A percentile compares a stretch with the other conserved stretches of the same genome.
These are phyloP conservation scores for Crotophaga sulcirostris DNA, from an alignment of 2,113 vertebrate species.

Conservation along the genomic window DNA sequence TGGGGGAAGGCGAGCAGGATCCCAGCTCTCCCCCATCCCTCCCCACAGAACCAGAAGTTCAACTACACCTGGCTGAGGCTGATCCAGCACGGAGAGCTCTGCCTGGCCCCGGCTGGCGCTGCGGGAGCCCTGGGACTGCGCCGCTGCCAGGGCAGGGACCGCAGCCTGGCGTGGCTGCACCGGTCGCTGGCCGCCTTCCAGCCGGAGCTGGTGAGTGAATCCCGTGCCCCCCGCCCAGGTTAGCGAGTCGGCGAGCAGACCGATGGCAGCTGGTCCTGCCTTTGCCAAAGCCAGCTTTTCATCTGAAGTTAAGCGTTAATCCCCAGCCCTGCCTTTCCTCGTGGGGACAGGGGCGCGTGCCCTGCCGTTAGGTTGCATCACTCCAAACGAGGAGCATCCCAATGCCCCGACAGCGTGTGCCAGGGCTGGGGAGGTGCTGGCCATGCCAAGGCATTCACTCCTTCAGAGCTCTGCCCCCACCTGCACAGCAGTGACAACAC, in stretches of 20 bases:
- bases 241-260: accelerated
- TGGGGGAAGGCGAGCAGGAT: accelerated
- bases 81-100: slow-evolving; percentile 81
- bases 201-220: slow-evolving; percentile 74
- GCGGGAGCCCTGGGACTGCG: slow-evolving; percentile 50
- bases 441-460: accelerated
- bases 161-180: slow-evolving; percentile 83
- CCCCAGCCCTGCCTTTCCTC: accelerated
- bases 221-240: background rate
- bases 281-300: background rate
- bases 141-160: slow-evolving; percentile 74
- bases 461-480: background rate
- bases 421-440: accelerated
- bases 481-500: accelerated
- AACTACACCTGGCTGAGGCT: slow-evolving; percentile 93
- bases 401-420: accelerated
- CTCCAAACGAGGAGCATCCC: accelerated
- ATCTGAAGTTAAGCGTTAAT: accelerated
- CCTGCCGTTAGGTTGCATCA: accelerated
- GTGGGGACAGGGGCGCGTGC: accelerated
- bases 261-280: accelerated
- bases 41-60: slow-evolving; percentile 85
- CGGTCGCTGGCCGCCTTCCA: slow-evolving; percentile 63
- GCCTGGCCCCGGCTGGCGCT: slow-evolving; percentile 58
- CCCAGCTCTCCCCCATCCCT: background rate